Base-by-base conservation (phyloP, 2,113 vertebrate species). In the Euleptes europaea region DNA sequence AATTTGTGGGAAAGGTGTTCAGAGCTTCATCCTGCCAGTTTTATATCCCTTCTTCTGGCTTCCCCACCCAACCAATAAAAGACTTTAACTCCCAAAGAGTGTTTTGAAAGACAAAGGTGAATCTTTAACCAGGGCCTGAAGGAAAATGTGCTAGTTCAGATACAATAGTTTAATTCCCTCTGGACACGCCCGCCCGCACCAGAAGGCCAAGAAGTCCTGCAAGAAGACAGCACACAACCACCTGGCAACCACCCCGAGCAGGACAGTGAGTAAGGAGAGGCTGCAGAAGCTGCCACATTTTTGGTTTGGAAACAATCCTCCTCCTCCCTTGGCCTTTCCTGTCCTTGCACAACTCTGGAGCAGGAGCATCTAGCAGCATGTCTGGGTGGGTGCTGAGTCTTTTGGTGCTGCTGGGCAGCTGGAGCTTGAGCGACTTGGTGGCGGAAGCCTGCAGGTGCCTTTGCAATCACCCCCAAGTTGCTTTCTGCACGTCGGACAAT, bases 401-500 rank as follows among this genome's bases (percentile, higher is more conserved):
- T 69, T 92, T 97, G 82, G 83, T 97, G 72, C 92, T 97, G 86
- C 94, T 98, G 89, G 89, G 97, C 97, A 94, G 96, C 95, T 97
- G 97, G 95, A 97, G 96, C 85, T 92, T 98, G 80, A 90, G 95
- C 65, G 90, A 95, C 89, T 94, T 97, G 90, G 93, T 97, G 69
- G 94, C 95, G 38, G 98, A 99, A 86, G 97, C 97, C 82, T 99
- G 99, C 92, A 98, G 98, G 65, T 99, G 99, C 95, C 97, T 96
- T 78, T 95, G 97, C 83, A 96, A 97, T 92, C 99, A 99, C 95
- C 99, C 99, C 89, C 99, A 99, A 91, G 98, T 99, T 89, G 98
- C 98, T 15, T 99, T 98, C 97, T 99, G 99, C 96, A 98, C 97
- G 96, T 98, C 99, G 3, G 99, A 99, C 91, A 98, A n/a, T n/a